These are phyloP conservation scores for Junonia oenone DNA, from an alignment of 2,888 invertebrate genomes.

Conservation along the genomic window DNA sequence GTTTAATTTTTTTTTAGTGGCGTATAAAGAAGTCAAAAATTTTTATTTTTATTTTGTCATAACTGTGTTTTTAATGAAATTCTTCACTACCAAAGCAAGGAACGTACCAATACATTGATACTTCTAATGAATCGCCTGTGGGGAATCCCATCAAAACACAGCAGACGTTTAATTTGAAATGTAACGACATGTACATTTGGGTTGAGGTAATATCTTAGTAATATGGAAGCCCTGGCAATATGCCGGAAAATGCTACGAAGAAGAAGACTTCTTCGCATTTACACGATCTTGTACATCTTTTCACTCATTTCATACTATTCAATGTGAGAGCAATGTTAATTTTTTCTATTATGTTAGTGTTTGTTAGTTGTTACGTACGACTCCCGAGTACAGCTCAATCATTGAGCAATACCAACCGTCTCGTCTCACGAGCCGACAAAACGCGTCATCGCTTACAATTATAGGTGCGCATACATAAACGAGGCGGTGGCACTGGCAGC, in stretches of 20 bases:
- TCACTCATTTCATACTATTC: conserved; percentile 7
- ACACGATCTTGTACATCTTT: background rate
- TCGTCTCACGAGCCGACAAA: conserved; percentile 76
- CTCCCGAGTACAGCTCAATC: conserved; percentile 72
- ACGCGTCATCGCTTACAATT: conserved; percentile 75
- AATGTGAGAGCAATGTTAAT: conserved; percentile 20
- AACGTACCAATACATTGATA: too few species aligned
- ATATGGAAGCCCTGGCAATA: background rate
- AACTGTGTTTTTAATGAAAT: too few species aligned
- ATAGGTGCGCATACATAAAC: conserved; percentile 70
- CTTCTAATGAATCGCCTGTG: background rate
- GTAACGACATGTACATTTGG: background rate
- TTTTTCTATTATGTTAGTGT: conserved; percentile 39
- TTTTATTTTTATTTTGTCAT: too few species aligned
- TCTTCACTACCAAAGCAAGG: too few species aligned
- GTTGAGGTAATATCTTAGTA: background rate
- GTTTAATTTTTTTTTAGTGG: too few species aligned
- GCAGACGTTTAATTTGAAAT: background rate
- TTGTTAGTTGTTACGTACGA: conserved; percentile 52
- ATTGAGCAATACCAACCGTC: conserved; percentile 78
- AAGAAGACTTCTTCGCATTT: background rate
- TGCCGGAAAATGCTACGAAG: background rate
- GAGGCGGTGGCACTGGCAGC: conserved; percentile 67
- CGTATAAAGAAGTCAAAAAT: too few species aligned
- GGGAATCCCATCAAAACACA: background rate